Base-by-base conservation (phyloP, 92 coral and sea anemone species). In the Hydrozoanthus gracilis region DNA sequence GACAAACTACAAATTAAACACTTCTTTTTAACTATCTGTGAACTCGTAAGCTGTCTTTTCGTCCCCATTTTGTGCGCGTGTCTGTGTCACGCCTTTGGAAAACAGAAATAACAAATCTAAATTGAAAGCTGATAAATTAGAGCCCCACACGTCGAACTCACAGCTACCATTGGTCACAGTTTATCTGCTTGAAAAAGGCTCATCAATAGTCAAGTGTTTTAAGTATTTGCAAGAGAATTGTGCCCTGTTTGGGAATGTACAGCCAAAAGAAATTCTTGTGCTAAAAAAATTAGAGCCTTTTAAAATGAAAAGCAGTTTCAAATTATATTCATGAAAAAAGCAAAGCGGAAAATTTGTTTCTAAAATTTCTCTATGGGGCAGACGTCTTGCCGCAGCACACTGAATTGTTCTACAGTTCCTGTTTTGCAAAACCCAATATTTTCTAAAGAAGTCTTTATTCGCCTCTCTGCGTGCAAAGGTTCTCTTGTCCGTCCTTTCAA, bases 41-140 rank as follows among this genome's bases (percentile, higher is more conserved):
- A 3, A 4, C 12, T 58, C 64, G 64, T 58, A 44, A 48, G 13
- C 82, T 50, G 39, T 27, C 39, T 27, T 27, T 54, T 55, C 56
- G 12, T 48, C 45, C 73, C 4, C 16, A 8, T 80, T 20, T 48
- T 5, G 58, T 15, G 27, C 7, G 85, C 71, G 73, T 64, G 69
- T 1, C 27, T 16, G 11, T 76, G 82, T 78, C 85, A 80, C 85
- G 85, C 85, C 85, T 80, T 80, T 64, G 49, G 47, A 80, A 80
- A 80, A 80, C 85, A 80, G 73, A 80, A 79, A 61, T 79, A 72
- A 72, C 7, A 50, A 60, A 27, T 78, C 48, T 44, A 56, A 71
- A 79, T 79, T 58, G 51, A 48, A 64, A 12, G 47, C 35, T 39
- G 46, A 65, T 77, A 77, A 35, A 35, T 27, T 74, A 52, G 4